phyloP scores from a whole-genome alignment of 2,797 vertebrate species.

The Cuculus canorus region DNA sequence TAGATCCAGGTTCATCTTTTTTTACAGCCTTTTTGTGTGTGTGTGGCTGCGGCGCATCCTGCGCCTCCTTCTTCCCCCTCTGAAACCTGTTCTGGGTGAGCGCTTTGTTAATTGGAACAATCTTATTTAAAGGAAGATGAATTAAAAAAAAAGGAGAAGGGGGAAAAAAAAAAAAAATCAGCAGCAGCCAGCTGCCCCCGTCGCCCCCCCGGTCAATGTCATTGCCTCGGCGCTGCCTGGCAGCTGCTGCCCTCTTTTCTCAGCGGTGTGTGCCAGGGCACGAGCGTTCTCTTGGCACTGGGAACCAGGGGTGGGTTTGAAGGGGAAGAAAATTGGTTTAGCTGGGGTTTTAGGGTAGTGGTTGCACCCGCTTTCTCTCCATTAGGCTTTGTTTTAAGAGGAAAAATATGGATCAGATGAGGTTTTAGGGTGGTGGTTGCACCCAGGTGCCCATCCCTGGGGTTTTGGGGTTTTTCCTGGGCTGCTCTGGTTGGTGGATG shows the following conservation, averaged over 20 bases:
- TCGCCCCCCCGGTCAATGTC: not conserved
- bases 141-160: constrained; percentile 33
- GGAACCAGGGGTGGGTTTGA: not conserved
- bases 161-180: not conserved
- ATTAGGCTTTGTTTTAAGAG: rapidly evolving
- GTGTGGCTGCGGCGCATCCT: not conserved
- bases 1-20: not conserved
- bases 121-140: constrained; percentile 68
- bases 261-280: not conserved
- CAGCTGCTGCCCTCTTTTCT: constrained; percentile 54
- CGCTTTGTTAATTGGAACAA: constrained; percentile 49
- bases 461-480: not conserved
- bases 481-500: not conserved
- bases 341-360: not conserved
- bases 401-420: too few relatives aligned
- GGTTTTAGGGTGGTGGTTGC: not conserved
- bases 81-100: constrained; percentile 24
- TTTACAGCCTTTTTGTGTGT: not conserved
- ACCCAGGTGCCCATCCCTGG: rapidly evolving
- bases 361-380: rapidly evolving
- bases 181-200: constrained; percentile 50
- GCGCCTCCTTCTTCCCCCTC: not conserved
- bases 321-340: not conserved
- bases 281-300: not conserved
- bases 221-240: not conserved